Evolutionary conservation across 2,113 vertebrate species (phyloP), one percentile per base, ranked within the genome.

Genomic region (Gymnocephalus cernua): DNA sequence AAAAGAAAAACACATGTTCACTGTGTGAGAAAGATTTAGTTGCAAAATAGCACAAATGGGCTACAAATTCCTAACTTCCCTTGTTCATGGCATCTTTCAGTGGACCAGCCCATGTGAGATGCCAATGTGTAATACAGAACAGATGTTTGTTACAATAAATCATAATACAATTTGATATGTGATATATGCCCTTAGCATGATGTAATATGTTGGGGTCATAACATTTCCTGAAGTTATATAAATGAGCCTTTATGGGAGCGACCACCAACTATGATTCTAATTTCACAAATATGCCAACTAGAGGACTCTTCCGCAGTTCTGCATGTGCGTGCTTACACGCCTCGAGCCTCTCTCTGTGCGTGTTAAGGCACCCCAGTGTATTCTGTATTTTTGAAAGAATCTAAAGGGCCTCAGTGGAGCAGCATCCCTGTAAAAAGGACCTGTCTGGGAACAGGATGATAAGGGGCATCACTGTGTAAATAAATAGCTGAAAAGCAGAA

Each of bases 381-480:
- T 83, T 73, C 68, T 81, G 54, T 72, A 56, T 82, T 87, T 77
- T 58, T 56, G 45, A 45, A 64, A 68, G 69, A 81, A 59, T 87
- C 70, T 77, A 63, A 77, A 80, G 45, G 59, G 74, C 74, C 80
- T 66, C 72, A 27, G 70, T 21, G 73, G 79, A 80, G 70, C 63
- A 59, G 35, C 59, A 59, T 66, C 35, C 27, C 21, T 54, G 58
- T 72, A 65, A 83, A 79, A 79, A 70, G 73, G 67, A 82, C 54
- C 53, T 83, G 68, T 71, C 86, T 88, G 86, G 79, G 89, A 90
- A 87, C 80, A 78, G 83, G 77, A 82, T 83, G 92, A 93, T 89
- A 89, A 90, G 86, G 82, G 77, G 67, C 74, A 91, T 89, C 76
- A 61, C 74, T 89, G 82, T 88, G 86, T 90, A 93, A 93, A 94